Percentiles rank a stretch among this genome's conserved stretches.
Conservation (phyloP, 2,797 vertebrate species). For the Vipera ursinii region DNA sequence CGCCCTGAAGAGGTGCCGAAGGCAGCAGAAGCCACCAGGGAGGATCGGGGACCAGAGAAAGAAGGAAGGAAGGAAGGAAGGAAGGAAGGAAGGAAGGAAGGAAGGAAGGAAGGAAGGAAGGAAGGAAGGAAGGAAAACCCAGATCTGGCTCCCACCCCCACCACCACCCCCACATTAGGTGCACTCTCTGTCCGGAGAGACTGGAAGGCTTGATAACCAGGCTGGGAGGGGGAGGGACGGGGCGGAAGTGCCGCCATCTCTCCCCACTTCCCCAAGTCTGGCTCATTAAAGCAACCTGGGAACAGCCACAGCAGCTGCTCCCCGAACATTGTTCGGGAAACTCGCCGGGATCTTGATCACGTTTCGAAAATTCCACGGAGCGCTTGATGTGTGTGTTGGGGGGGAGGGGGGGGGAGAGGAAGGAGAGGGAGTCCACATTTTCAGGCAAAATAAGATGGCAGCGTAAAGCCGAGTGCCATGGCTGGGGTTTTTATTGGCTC, state of each 20-base stretch:
- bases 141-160: background rate
- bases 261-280: background rate
- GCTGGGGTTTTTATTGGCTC: conserved; percentile 33
- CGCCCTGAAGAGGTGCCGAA: background rate
- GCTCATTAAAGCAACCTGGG: background rate
- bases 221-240: background rate
- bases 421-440: background rate
- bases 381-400: conserved; percentile 6
- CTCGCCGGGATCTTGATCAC: conserved; percentile 26
- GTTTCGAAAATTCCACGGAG: conserved; percentile 36
- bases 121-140: background rate
- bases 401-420: too few relatives aligned
- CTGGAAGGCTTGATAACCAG: background rate
- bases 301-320: conserved; percentile 41
- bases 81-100: too few relatives aligned
- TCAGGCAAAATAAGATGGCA: conserved; percentile 37
- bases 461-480: background rate
- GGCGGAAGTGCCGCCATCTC: background rate
- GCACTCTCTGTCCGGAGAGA: background rate
- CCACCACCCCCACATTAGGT: background rate
- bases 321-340: background rate
- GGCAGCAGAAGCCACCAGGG: background rate
- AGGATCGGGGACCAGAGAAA: background rate
- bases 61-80: background rate
- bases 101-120: too few relatives aligned